phyloP scores from a whole-genome alignment of 1,140 invertebrate species.

The Dryas iulia region DNA sequence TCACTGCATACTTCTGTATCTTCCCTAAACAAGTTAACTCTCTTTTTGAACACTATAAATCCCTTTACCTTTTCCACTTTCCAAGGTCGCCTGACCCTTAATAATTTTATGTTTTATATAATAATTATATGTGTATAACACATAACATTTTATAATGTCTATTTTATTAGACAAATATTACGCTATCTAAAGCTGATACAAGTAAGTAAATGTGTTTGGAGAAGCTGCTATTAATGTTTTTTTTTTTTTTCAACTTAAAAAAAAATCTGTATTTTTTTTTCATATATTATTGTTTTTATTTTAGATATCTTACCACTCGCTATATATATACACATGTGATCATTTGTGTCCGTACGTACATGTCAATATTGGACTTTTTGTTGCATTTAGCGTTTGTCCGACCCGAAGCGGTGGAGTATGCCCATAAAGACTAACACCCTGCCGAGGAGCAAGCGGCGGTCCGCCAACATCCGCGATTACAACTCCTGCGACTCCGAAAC shows the following conservation, averaged over 20 bases:
- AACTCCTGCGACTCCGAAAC: conserved; percentile 84
- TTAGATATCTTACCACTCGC: conserved; percentile 6
- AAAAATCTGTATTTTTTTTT: not conserved
- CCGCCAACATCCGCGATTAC: conserved; percentile 55
- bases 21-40: no score
- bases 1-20: no score
- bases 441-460: conserved; percentile 51
- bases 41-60: no score
- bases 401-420: conserved; percentile 74
- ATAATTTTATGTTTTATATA: no score
- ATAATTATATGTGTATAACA: no score
- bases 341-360: conserved; percentile 28
- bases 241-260: not conserved
- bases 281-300: not conserved
- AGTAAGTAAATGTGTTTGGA: not conserved
- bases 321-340: not conserved
- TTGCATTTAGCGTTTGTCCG: conserved; percentile 61
- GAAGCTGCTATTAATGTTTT: not conserved
- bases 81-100: no score
- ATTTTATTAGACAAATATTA: no score
- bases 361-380: conserved; percentile 73
- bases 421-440: conserved; percentile 60
- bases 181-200: not conserved
- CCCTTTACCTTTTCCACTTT: no score
- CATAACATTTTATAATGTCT: no score